Base-by-base conservation (phyloP, 2,888 invertebrate genomes). In the Drosophila gaucha region DNA sequence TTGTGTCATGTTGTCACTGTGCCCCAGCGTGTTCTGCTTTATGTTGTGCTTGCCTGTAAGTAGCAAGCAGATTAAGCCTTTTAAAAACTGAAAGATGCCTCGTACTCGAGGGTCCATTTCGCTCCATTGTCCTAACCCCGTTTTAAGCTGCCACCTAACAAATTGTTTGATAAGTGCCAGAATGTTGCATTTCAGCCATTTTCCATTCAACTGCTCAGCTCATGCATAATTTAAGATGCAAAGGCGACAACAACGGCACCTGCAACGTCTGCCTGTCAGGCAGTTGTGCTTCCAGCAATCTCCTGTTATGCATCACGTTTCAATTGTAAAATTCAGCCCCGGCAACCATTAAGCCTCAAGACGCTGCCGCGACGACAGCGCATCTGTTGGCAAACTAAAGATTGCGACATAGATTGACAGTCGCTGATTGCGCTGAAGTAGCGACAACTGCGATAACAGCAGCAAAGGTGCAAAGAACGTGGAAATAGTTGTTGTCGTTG, bases 391-490 rank as follows among this genome's bases (percentile, higher is more conserved):
- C n/a, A n/a, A n/a, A n/a, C 59, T 56, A 62, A 72, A 88, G 84
- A 88, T 83, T 84, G 86, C 83, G 62, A 70, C 75, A 83, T 63
- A 83, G 84, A 84, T 84, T 84, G 86, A 84, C 84, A 86, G 64
- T 65, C 78, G 80, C 80, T 84, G 84, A 84, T 84, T 84, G 86
- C 80, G 63, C 71, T 47, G 47, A 55, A 55, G 71, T 64, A 51
- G 62, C 59, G 57, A 60, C 69, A 66, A 57, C 63, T 65, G 72
- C 41, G 46, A 50, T 66, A 59, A 65, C 67, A 46, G 35, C 35
- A 52, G 22, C 22, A 57, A 62, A 60, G 51, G 14, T 16, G 12
- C 18, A 44, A 30, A 44, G n/a, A n/a, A n/a, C n/a, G n/a, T n/a
- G n/a, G n/a, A n/a, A n/a, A 26, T 24, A 73, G 69, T 67, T 87